Conservation (phyloP, 2,113 vertebrate genomes). For the Urocolius indicus region DNA sequence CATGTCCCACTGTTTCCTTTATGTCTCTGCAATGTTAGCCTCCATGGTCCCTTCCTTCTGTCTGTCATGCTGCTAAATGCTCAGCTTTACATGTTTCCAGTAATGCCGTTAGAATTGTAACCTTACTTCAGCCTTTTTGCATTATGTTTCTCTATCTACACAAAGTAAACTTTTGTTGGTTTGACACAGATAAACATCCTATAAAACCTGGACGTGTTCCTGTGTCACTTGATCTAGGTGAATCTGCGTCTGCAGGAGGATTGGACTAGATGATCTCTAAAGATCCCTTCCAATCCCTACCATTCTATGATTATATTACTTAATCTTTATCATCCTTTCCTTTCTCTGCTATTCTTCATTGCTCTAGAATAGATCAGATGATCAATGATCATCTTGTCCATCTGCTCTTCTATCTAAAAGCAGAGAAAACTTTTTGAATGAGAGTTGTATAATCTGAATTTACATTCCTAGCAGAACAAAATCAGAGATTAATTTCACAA, state of each 20-base stretch:
- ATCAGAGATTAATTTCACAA: neutral
- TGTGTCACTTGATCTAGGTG: no score
- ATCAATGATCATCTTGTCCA: neutral
- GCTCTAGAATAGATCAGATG: neutral
- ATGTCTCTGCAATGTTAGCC: neutral
- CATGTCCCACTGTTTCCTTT: neutral
- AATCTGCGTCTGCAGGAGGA: no score
- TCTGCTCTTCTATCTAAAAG: neutral
- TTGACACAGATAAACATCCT: neutral
- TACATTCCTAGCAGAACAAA: neutral
- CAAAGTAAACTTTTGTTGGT: neutral
- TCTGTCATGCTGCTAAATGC: neutral
- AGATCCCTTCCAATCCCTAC: no score
- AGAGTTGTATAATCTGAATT: neutral
- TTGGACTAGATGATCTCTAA: no score
- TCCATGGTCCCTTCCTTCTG: neutral
- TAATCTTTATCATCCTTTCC: neutral
- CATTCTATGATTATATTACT: neutral
- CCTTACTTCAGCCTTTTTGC: neutral
- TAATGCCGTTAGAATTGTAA: neutral
- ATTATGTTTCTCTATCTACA: neutral
- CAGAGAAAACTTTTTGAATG: neutral
- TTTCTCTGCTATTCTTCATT: neutral
- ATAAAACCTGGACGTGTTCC: neutral
- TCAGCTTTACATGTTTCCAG: neutral